Evolutionary conservation across 2,888 invertebrate genomes (phyloP).

Genomic region (Lottia gigantea): DNA sequence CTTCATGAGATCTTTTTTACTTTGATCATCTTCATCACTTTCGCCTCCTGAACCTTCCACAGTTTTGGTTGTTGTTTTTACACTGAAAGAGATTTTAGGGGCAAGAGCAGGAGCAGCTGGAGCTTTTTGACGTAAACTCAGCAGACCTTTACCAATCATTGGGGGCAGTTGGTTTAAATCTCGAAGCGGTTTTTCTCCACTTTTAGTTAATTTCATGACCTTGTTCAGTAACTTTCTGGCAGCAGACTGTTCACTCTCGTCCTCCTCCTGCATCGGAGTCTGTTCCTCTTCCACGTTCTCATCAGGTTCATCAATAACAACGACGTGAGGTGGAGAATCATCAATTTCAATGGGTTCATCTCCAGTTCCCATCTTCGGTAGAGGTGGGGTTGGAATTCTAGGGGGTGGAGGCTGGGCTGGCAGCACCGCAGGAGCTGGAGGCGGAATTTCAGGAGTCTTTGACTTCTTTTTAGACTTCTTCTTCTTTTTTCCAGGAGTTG

Average conservation of each 20-base stretch:
- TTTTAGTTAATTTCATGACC: neutral
- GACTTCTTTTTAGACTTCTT: slow-evolving; percentile 10
- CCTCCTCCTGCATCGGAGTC: neutral
- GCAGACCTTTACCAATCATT: neutral
- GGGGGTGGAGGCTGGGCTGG: neutral
- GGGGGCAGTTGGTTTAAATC: neutral
- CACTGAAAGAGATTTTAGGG: slow-evolving; percentile 24
- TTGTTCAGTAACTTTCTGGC: neutral
- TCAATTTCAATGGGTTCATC: slow-evolving; percentile 7
- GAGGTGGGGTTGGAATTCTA: neutral
- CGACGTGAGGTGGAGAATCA: neutral
- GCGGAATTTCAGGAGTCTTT: neutral
- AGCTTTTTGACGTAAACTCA: slow-evolving; percentile 12
- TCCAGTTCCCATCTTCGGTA: neutral
- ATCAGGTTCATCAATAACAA: slow-evolving; percentile 16
- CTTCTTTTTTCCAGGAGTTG: neutral
- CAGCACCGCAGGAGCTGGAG: neutral
- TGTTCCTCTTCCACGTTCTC: slow-evolving; percentile 12
- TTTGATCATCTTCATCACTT: neutral
- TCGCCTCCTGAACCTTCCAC: slow-evolving; percentile 5
- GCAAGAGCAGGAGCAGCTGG: neutral
- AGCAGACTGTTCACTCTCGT: neutral
- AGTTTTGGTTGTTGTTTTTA: slow-evolving; percentile 23
- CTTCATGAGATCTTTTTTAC: neutral
- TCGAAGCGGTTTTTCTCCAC: neutral